A percentile compares a stretch with the other conserved stretches of the same genome.
Evolutionary conservation across 2,888 invertebrate genomes (phyloP).

Genomic region (Drosophila barbarae): DNA sequence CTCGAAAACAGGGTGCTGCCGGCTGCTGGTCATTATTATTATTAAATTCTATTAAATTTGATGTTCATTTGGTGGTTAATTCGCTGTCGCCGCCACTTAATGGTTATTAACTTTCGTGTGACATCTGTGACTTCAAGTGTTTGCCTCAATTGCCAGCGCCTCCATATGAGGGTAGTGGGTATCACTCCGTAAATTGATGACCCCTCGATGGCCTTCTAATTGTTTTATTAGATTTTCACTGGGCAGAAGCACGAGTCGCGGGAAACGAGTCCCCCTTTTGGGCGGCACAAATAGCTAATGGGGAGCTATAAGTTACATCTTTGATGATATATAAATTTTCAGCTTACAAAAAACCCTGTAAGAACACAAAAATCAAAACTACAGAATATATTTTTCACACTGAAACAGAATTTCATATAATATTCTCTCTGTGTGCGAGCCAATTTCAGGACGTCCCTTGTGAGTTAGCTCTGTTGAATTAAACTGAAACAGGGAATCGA

Average conservation of each 20-base stretch:
- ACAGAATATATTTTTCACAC: background rate
- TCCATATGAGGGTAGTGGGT: constrained; percentile 24
- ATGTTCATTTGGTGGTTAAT: constrained; percentile 37
- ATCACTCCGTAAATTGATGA: constrained; percentile 63
- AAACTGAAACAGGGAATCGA: constrained; percentile 41
- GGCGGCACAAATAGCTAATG: background rate
- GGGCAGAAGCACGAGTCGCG: constrained; percentile 21
- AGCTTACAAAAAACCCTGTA: too few species aligned
- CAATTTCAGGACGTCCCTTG: constrained; percentile 55
- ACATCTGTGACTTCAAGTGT: constrained; percentile 71
- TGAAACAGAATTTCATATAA: too few species aligned
- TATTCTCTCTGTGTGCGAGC: constrained; percentile 21
- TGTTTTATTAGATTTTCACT: constrained; percentile 67
- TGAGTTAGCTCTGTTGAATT: constrained; percentile 5
- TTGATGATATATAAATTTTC: background rate
- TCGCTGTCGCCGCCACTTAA: constrained; percentile 52
- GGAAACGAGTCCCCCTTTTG: background rate
- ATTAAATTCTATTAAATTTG: constrained; percentile 52
- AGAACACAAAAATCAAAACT: too few species aligned
- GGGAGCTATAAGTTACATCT: background rate
- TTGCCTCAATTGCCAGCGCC: constrained; percentile 61
- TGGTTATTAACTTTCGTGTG: constrained; percentile 75
- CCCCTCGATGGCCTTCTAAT: constrained; percentile 54
- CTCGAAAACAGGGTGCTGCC: constrained; percentile 19
- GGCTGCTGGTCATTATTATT: background rate